A percentile compares a stretch with the other conserved stretches of the same genome.
Evolutionary conservation across 2,888 invertebrate species (phyloP).

Genomic region (Phasia obesa): DNA sequence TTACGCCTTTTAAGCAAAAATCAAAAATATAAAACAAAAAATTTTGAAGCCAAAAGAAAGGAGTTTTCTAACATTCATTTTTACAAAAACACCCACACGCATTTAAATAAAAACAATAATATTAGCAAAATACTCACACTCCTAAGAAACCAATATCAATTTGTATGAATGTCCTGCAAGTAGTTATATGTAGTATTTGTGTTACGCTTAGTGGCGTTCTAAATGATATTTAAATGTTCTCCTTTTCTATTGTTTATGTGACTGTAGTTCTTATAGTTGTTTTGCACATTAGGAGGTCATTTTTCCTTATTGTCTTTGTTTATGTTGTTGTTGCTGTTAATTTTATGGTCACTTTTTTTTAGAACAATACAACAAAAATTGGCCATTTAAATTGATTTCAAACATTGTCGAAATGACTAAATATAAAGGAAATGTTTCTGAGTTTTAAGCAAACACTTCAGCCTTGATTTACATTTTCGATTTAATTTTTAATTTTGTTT

Average conservation of each 20-base stretch:
- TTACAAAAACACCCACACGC: too few relatives aligned
- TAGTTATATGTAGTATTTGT: conserved; percentile 10
- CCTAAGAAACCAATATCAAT: not conserved
- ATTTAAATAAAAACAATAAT: too few relatives aligned
- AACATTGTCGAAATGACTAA: conserved; percentile 30
- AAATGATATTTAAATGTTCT: conserved; percentile 59
- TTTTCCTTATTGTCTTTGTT: not conserved
- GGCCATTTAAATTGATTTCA: conserved; percentile 21
- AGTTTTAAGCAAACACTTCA: not conserved
- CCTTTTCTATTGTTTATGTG: not conserved
- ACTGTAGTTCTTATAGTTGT: conserved; percentile 1
- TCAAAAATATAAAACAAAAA: not conserved
- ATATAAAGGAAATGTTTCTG: not conserved
- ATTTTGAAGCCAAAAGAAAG: not conserved
- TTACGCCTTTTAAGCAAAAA: conserved; percentile 64
- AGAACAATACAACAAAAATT: conserved; percentile 4
- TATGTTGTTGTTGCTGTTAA: conserved; percentile 1
- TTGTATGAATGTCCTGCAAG: not conserved
- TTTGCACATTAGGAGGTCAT: conserved; percentile 27
- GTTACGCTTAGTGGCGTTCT: conserved; percentile 45
- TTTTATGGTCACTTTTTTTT: conserved; percentile 23
- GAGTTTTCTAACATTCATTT: too few relatives aligned
- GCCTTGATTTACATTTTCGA: not conserved
- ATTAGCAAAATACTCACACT: too few relatives aligned
- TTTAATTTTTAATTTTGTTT: too few relatives aligned